Conservation (phyloP, 1,140 invertebrate genomes). For the Dreissena polymorpha region DNA sequence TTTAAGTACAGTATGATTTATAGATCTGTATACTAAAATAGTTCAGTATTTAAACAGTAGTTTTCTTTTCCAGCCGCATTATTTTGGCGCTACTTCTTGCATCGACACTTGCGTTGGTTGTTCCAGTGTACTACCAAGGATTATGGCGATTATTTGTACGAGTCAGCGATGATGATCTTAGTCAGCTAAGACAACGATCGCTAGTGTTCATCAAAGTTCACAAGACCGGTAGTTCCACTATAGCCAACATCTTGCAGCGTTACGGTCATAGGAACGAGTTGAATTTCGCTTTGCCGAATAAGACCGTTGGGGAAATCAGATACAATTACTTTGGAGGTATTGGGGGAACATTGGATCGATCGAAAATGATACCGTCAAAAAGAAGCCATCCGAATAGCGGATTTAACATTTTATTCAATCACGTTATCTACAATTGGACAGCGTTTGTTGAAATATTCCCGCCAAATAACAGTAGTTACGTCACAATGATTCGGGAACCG, state of each 20-base stretch:
- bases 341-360: slow-evolving; percentile 36
- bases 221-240: slow-evolving; percentile 67
- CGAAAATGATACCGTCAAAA: slow-evolving; percentile 30
- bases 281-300: slow-evolving; percentile 63
- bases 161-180: too few species aligned
- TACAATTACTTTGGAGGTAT: slow-evolving; percentile 63
- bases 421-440: slow-evolving; percentile 60
- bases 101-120: too few species aligned
- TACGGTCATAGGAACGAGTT: slow-evolving; percentile 59
- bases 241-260: slow-evolving; percentile 63
- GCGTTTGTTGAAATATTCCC: slow-evolving; percentile 59
- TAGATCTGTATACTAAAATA: too few species aligned
- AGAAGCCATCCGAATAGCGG: neutral
- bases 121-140: too few species aligned
- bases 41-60: too few species aligned
- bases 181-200: too few species aligned
- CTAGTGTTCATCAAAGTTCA: slow-evolving; percentile 61
- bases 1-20: too few species aligned
- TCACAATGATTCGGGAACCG: slow-evolving; percentile 64
- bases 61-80: too few species aligned
- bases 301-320: slow-evolving; percentile 35
- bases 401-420: slow-evolving; percentile 66
- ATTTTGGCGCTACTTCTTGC: too few species aligned
- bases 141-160: too few species aligned
- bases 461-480: slow-evolving; percentile 48